Evolutionary conservation across 2,888 invertebrate species (phyloP).

Genomic region (Nomada goodeniana): DNA sequence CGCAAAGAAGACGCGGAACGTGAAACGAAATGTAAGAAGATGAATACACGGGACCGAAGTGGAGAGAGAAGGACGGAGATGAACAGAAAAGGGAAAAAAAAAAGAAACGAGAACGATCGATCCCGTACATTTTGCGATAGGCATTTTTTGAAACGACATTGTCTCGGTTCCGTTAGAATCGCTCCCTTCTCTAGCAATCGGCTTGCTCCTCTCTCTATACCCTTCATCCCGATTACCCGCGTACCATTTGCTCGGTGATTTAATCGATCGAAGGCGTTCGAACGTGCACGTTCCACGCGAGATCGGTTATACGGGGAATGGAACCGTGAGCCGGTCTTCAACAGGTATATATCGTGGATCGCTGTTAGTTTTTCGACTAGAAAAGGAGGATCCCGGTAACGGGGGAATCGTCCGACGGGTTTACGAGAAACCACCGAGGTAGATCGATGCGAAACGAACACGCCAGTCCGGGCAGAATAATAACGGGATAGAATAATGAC

Average conservation of each 20-base stretch:
- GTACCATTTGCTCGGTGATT: constrained; percentile 55
- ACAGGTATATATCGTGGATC: constrained; percentile 24
- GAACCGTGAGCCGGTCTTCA: constrained; percentile 30
- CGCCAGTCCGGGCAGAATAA: constrained; percentile 16
- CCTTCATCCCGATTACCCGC: constrained; percentile 58
- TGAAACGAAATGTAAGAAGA: constrained; percentile 24
- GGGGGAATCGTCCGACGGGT: background rate
- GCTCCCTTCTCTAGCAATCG: constrained; percentile 46
- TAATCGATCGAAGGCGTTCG: constrained; percentile 46
- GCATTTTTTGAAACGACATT: constrained; percentile 64
- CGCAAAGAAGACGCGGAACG: constrained; percentile 24
- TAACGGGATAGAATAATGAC: constrained; percentile 33
- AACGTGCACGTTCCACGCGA: constrained; percentile 1
- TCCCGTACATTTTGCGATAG: constrained; percentile 72
- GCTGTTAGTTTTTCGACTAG: constrained; percentile 2
- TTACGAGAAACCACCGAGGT: background rate
- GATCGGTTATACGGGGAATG: background rate
- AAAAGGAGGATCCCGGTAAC: constrained; percentile 33
- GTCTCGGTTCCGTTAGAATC: constrained; percentile 50
- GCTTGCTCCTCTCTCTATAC: constrained; percentile 14
- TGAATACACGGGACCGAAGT: constrained; percentile 33
- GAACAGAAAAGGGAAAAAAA: constrained; percentile 11
- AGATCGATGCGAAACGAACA: constrained; percentile 26
- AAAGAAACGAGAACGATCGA: constrained; percentile 42
- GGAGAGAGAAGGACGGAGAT: constrained; percentile 5